Base-by-base conservation (phyloP, 2,888 invertebrate species). In the Hartigia nigra region DNA sequence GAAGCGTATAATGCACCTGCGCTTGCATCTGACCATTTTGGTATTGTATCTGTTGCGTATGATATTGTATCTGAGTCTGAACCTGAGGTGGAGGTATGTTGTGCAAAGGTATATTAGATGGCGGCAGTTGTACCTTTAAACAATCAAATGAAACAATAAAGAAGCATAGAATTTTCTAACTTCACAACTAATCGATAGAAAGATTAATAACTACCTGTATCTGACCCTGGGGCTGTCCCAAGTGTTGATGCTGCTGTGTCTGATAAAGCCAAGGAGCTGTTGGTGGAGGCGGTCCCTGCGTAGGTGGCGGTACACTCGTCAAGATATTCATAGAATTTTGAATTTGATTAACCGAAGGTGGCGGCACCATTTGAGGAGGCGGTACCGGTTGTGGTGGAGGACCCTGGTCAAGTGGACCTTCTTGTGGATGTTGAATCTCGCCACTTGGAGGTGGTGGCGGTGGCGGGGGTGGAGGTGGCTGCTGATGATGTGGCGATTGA, bases 371-470 rank as follows among this genome's bases (percentile, higher is more conserved):
- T 82, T 91, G 91, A 1, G 91, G 91, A 1, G 91, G 91, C 76
- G 91, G 91, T 39, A 91, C 91, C n/a, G 91, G 91, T 80, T 91
- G 91, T 3, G 90, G 90, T 0, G 93, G 93, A 0, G 93, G 93
- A 74, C 93, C 93, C 85, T 93, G 93, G 74, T 94, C 92, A 0
- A 93, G 88, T 34, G 86, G 82, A 69, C 81, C 70, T 89, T 93
- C 84, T 91, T 92, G 85, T 90, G 89, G 86, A 92, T 93, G 34
- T 91, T 92, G 84, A 89, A 92, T 86, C 91, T 94, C 69, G 91
- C 92, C 84, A 92, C 92, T 31, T 87, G 88, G 1, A 91, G 93
- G 85, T 92, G 92, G 80, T 92, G 93, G 1, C 92, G 93, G 11
- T 92, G 76, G 70, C 76, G 80, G 55, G 75, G 31, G 5, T 39